Conservation (phyloP, 2,888 invertebrate genomes). For the Stratiomys singularior region DNA sequence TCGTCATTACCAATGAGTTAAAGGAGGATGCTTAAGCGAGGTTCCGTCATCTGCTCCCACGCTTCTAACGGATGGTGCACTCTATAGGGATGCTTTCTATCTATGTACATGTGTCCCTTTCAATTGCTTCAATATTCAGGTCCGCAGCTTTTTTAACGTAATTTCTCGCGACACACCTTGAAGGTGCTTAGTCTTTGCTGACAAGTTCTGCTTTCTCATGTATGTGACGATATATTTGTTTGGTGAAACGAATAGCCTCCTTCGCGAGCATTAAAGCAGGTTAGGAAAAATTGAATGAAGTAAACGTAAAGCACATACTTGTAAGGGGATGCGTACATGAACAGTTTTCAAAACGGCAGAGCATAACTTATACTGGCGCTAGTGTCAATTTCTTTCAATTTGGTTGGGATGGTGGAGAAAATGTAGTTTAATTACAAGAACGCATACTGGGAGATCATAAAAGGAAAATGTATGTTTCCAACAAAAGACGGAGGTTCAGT, state of each 20-base stretch:
- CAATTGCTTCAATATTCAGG: conserved; percentile 32
- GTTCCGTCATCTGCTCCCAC: conserved; percentile 4
- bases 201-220: conserved; percentile 47
- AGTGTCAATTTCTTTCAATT: too few species aligned
- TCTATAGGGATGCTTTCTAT: conserved; percentile 32
- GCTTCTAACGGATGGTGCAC: conserved; percentile 17
- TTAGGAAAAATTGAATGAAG: conserved; percentile 30
- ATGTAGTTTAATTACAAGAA: too few species aligned
- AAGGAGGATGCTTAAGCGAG: conserved; percentile 16
- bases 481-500: too few species aligned
- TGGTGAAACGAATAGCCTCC: conserved; percentile 45
- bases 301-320: not conserved
- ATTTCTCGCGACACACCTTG: conserved; percentile 30
- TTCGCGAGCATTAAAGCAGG: conserved; percentile 44
- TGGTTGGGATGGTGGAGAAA: too few species aligned
- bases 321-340: not conserved
- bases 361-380: too few species aligned
- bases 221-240: conserved; percentile 45
- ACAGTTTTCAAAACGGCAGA: too few species aligned
- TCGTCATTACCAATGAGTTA: conserved; percentile 47
- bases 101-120: conserved; percentile 29
- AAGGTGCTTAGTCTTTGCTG: conserved; percentile 32
- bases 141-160: conserved; percentile 41
- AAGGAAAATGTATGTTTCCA: too few species aligned
- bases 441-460: too few species aligned